These are phyloP conservation scores for Pavo muticus DNA, from an alignment of 2,113 vertebrate genomes.

Conservation along the genomic window DNA sequence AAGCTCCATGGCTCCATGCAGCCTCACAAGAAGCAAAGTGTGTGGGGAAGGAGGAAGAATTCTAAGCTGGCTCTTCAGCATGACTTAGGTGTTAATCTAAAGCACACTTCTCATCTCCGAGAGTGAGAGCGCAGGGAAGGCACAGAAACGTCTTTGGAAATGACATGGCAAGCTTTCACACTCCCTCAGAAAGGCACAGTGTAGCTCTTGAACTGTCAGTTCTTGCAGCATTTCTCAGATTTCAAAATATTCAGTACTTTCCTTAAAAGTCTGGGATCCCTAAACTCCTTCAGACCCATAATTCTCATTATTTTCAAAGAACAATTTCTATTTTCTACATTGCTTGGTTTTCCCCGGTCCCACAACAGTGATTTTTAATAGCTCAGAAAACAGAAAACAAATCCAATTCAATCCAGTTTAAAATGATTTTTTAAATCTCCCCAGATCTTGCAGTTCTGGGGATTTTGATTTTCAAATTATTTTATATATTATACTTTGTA, in stretches of 20 bases:
- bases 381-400: background rate
- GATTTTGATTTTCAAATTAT: background rate
- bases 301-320: constrained; percentile 28
- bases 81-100: background rate
- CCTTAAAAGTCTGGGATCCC: background rate
- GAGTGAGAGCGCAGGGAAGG: background rate
- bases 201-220: background rate
- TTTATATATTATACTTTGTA: background rate
- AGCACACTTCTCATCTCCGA: background rate
- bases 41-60: background rate
- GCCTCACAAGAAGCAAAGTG: background rate
- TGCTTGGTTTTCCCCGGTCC: background rate
- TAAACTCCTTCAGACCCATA: background rate
- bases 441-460: background rate
- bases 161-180: background rate
- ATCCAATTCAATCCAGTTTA: background rate
- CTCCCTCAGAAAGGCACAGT: background rate
- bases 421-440: background rate
- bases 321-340: background rate
- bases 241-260: background rate
- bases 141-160: background rate
- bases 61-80: background rate
- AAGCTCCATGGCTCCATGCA: background rate
- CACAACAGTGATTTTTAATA: background rate
- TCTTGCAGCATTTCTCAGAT: background rate